These are phyloP conservation scores for Germaria angustata DNA, from an alignment of 2,888 invertebrate genomes.

Conservation along the genomic window DNA sequence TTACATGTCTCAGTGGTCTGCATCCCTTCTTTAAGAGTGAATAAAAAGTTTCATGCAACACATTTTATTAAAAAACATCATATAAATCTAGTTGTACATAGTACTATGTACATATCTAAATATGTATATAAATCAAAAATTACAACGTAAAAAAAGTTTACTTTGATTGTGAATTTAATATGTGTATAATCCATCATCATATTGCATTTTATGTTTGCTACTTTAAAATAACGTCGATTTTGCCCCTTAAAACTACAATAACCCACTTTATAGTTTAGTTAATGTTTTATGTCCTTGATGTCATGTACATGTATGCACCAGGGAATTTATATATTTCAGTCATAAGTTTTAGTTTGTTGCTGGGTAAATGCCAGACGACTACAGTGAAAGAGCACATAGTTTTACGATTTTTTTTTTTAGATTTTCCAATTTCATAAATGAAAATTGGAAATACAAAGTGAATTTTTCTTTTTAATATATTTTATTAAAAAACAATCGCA, in stretches of 20 bases:
- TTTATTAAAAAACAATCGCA: not conserved
- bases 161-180: slow-evolving; percentile 35
- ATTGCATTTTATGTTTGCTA: slow-evolving; percentile 29
- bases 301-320: not conserved
- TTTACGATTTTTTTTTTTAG: not conserved
- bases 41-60: too few species aligned
- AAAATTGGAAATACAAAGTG: slow-evolving; percentile 9
- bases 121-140: too few species aligned
- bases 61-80: too few species aligned
- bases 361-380: slow-evolving; percentile 7
- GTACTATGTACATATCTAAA: too few species aligned
- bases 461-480: slow-evolving; percentile 24
- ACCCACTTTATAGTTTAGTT: slow-evolving; percentile 50
- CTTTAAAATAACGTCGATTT: slow-evolving; percentile 26
- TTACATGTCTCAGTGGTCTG: too few species aligned
- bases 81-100: too few species aligned
- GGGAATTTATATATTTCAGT: not conserved
- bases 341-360: not conserved
- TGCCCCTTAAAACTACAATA: slow-evolving; percentile 23
- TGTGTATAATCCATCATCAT: slow-evolving; percentile 40
- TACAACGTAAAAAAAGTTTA: not conserved
- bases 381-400: slow-evolving; percentile 25
- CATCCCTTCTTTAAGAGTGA: too few species aligned
- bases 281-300: slow-evolving; percentile 43
- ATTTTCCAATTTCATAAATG: slow-evolving; percentile 1